A percentile compares a stretch with the other conserved stretches of the same genome.
These are phyloP conservation scores for Vidua chalybeata DNA, from an alignment of 2,113 vertebrate species.

Conservation along the genomic window DNA sequence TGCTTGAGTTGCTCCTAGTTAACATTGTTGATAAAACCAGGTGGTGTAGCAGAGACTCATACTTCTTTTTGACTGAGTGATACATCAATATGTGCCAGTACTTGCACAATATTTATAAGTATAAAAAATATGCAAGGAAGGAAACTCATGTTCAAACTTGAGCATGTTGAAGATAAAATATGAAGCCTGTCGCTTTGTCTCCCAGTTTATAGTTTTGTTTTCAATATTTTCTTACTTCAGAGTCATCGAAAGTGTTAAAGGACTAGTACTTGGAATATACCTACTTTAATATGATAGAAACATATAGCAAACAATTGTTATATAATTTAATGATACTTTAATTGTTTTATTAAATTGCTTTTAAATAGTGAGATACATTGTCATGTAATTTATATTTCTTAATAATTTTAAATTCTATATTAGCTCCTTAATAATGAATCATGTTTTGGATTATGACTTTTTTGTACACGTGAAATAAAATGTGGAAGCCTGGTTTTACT, in stretches of 20 bases:
- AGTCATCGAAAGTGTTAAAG: not conserved
- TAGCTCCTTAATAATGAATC: not conserved
- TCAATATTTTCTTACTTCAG: not conserved
- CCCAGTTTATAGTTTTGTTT: not conserved
- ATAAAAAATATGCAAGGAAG: not conserved
- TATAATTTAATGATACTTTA: not conserved
- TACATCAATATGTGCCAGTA: not conserved
- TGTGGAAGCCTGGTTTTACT: not conserved
- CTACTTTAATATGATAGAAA: not conserved
- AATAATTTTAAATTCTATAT: not conserved
- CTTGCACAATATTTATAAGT: not conserved
- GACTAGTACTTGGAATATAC: not conserved
- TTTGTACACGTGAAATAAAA: not conserved
- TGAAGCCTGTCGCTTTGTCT: not conserved
- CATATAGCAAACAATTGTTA: not conserved
- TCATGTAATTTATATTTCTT: not conserved
- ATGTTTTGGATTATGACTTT: not conserved
- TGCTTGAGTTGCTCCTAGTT: not conserved
- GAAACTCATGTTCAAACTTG: not conserved
- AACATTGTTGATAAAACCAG: not conserved
- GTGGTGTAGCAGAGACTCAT: not conserved
- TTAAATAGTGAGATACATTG: not conserved
- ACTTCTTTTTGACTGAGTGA: not conserved
- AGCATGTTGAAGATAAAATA: not conserved
- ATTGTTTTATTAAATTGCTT: not conserved